These are phyloP conservation scores for Pasiphila rectangulata DNA, from an alignment of 2,888 invertebrate genomes.

Conservation along the genomic window DNA sequence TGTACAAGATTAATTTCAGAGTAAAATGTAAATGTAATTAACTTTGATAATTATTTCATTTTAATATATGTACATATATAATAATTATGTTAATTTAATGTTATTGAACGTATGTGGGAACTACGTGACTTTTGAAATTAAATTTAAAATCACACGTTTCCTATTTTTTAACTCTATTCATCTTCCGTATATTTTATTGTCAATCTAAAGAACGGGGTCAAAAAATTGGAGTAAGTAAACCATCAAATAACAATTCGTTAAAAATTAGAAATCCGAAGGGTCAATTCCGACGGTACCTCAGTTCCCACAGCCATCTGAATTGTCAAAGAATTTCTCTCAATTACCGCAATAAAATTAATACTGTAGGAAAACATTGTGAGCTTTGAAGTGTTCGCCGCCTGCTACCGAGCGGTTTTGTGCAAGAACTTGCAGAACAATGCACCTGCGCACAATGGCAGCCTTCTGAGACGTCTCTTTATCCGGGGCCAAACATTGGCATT, in stretches of 20 bases:
- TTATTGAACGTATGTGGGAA: not conserved
- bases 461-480: conserved; percentile 72
- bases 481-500: conserved; percentile 78
- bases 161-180: too few relatives aligned
- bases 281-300: conserved; percentile 42
- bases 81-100: not conserved
- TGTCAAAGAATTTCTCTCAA: conserved; percentile 58
- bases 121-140: not conserved
- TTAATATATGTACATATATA: not conserved
- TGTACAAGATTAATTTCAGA: too few relatives aligned
- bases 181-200: not conserved
- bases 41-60: too few relatives aligned
- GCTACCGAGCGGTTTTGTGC: conserved; percentile 79
- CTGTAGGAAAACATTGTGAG: conserved; percentile 66
- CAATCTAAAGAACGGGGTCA: conserved; percentile 3
- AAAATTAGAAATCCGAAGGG: conserved; percentile 63
- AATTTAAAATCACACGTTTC: conserved; percentile 8
- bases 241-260: conserved; percentile 39
- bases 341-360: conserved; percentile 78
- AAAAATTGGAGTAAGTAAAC: conserved; percentile 17
- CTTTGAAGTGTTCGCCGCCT: conserved; percentile 64
- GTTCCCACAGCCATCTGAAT: conserved; percentile 44
- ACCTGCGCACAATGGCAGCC: conserved; percentile 56
- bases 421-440: conserved; percentile 61
- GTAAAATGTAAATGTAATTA: too few relatives aligned